phyloP scores from a whole-genome alignment of 2,888 invertebrate species.

The Drosophila crucigera region DNA sequence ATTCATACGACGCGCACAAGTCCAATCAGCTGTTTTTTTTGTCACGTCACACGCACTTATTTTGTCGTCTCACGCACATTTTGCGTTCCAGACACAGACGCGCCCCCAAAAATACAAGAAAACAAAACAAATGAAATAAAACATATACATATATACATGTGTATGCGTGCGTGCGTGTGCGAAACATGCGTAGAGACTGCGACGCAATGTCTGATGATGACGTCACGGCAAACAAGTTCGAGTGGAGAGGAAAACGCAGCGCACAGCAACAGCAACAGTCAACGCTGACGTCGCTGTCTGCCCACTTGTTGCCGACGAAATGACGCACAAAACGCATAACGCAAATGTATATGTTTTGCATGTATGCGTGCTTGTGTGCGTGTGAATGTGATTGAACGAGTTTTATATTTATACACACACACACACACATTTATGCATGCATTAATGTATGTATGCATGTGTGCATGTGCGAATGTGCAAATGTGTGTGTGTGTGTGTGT shows the following conservation, averaged over 20 bases:
- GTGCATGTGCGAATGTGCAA: slow-evolving; percentile 12
- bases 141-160: slow-evolving; percentile 5
- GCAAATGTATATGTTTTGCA: slow-evolving; percentile 33
- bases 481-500: slow-evolving; percentile 22
- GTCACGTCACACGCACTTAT: slow-evolving; percentile 27
- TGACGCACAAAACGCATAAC: slow-evolving; percentile 70
- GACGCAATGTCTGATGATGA: slow-evolving; percentile 47
- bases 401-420: slow-evolving; percentile 52
- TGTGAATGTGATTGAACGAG: slow-evolving; percentile 69
- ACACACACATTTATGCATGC: not conserved
- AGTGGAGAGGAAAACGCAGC: slow-evolving; percentile 20
- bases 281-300: slow-evolving; percentile 30
- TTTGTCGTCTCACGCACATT: slow-evolving; percentile 47
- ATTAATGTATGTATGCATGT: slow-evolving; percentile 10
- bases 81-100: slow-evolving; percentile 49
- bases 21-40: slow-evolving; percentile 45
- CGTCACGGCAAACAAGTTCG: slow-evolving; percentile 53
- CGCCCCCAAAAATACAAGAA: slow-evolving; percentile 47
- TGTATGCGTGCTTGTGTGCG: slow-evolving; percentile 37
- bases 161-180: not conserved
- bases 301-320: slow-evolving; percentile 75
- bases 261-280: slow-evolving; percentile 19
- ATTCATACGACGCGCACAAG: slow-evolving; percentile 3
- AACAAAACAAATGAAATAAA: slow-evolving; percentile 3
- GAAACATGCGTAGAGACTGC: slow-evolving; percentile 53